These are phyloP conservation scores for Glossophaga mutica DNA, from an alignment of 2,797 vertebrate species.

Conservation along the genomic window DNA sequence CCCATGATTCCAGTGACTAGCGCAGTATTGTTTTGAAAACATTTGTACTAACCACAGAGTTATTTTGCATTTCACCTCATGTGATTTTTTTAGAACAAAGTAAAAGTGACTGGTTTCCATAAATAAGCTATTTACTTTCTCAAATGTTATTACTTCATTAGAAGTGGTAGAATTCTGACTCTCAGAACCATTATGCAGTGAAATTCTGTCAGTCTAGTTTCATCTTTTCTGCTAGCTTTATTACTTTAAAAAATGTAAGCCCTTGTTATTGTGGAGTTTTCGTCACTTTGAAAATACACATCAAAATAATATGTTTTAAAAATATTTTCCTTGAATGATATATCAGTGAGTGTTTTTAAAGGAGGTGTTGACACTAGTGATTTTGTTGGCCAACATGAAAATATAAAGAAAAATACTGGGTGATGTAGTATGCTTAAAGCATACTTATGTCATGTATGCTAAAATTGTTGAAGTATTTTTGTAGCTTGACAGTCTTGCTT, in stretches of 20 bases:
- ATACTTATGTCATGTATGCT: slow-evolving; percentile 5
- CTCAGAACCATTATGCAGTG: not conserved
- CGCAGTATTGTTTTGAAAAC: slow-evolving; percentile 38
- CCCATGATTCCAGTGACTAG: not conserved
- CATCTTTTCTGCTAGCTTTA: slow-evolving; percentile 43
- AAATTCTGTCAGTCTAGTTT: slow-evolving; percentile 40
- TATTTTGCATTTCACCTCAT: slow-evolving; percentile 22
- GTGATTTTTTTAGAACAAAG: slow-evolving; percentile 4
- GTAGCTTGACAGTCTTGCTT: not conserved
- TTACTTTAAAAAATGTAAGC: slow-evolving; percentile 38
- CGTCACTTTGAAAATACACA: slow-evolving; percentile 61
- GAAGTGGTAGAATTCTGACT: not conserved
- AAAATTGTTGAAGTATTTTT: slow-evolving; percentile 25
- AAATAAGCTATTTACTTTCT: not conserved
- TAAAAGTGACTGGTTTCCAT: slow-evolving; percentile 8
- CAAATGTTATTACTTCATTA: not conserved
- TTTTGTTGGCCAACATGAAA: slow-evolving; percentile 61
- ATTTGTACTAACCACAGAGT: not conserved
- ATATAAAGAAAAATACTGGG: slow-evolving; percentile 48
- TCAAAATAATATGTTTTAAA: slow-evolving; percentile 65
- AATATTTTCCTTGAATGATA: slow-evolving; percentile 58
- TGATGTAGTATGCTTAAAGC: slow-evolving; percentile 17
- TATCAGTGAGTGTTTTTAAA: slow-evolving; percentile 55
- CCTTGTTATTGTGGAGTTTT: slow-evolving; percentile 35
- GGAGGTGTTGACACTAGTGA: slow-evolving; percentile 48